Conservation (phyloP, 2,888 invertebrate genomes). For the Caenorhabditis uteleia region DNA sequence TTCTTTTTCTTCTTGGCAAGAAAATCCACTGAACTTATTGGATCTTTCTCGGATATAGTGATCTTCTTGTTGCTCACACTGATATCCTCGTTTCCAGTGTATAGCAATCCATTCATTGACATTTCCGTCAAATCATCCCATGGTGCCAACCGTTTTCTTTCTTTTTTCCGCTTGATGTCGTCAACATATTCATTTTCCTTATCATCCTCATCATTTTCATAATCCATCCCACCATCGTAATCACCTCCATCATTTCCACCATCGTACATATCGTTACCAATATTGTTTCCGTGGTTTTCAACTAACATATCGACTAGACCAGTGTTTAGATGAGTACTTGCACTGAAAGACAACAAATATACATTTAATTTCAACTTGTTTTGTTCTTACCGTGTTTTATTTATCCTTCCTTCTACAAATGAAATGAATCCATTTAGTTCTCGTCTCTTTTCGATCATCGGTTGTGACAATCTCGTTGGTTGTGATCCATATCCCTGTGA, state of each 20-base stretch:
- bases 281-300: slow-evolving; percentile 7
- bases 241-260: neutral
- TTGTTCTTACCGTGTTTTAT: slow-evolving; percentile 12
- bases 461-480: slow-evolving; percentile 12
- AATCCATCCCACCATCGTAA: slow-evolving; percentile 4
- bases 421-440: slow-evolving; percentile 20
- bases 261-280: neutral
- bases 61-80: slow-evolving; percentile 7
- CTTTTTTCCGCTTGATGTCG: slow-evolving; percentile 7
- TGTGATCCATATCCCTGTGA: slow-evolving; percentile 21
- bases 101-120: slow-evolving; percentile 4
- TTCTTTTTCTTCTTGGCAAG: slow-evolving; percentile 5
- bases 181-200: slow-evolving; percentile 9
- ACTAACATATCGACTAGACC: slow-evolving; percentile 26
- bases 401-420: slow-evolving; percentile 20
- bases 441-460: slow-evolving; percentile 17
- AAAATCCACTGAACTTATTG: slow-evolving; percentile 1
- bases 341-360: neutral
- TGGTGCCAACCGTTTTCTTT: neutral
- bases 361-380: neutral
- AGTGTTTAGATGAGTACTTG: slow-evolving; percentile 23
- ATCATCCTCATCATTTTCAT: slow-evolving; percentile 5
- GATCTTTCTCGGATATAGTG: slow-evolving; percentile 4
- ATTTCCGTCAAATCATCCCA: slow-evolving; percentile 19
- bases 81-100: slow-evolving; percentile 19